Conservation (phyloP, 2,113 vertebrate species). For the Capra hircus region DNA sequence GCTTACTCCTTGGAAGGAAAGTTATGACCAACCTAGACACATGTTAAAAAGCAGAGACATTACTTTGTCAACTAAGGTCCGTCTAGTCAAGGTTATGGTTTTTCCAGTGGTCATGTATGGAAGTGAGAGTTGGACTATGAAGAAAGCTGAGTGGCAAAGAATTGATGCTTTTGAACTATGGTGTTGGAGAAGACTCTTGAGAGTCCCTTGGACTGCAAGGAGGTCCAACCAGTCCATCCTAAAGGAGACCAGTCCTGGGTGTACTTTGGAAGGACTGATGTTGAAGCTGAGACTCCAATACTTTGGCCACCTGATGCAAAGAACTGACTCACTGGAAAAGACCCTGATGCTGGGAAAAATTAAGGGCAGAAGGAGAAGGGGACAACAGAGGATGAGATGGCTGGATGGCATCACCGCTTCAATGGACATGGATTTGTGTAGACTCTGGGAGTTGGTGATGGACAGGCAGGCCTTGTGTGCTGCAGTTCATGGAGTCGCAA, state of each 20-base stretch:
- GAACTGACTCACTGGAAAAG: background rate
- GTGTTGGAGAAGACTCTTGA: background rate
- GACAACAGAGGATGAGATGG: background rate
- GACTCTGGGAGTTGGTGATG: background rate
- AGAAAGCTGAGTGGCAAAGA: rapidly evolving
- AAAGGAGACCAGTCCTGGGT: background rate
- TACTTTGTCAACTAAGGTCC: too few relatives aligned
- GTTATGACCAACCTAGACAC: too few relatives aligned
- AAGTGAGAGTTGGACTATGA: too few relatives aligned
- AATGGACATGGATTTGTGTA: background rate
- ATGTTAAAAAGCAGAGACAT: too few relatives aligned
- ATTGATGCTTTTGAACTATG: background rate
- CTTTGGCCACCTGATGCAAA: background rate
- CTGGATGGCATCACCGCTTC: background rate
- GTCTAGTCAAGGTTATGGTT: too few relatives aligned
- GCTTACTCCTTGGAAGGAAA: too few relatives aligned
- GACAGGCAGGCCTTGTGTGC: background rate
- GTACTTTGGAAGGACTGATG: background rate
- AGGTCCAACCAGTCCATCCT: background rate
- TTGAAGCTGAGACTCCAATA: background rate
- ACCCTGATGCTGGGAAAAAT: background rate
- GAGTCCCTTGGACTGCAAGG: background rate
- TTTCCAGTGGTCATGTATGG: too few relatives aligned
- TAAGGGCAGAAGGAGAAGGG: background rate
- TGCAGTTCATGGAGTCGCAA: rapidly evolving